These are phyloP conservation scores for Megalonaias nervosa DNA, from an alignment of 1,140 invertebrate genomes.

Conservation along the genomic window DNA sequence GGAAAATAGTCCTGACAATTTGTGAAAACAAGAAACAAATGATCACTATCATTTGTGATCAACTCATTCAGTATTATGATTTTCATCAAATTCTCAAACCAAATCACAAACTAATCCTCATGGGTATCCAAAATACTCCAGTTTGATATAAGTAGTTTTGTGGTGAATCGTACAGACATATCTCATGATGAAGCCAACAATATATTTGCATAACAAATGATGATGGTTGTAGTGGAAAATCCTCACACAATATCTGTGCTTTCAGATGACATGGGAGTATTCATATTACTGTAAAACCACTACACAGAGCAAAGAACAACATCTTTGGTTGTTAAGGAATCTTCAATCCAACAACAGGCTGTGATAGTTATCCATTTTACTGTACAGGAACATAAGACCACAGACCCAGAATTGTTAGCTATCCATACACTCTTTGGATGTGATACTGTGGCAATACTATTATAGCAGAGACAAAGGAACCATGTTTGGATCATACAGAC, in stretches of 20 bases:
- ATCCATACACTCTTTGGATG: no score
- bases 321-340: not conserved
- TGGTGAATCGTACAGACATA: not conserved
- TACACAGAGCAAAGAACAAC: not conserved
- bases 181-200: conserved; percentile 1
- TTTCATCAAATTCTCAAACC: not conserved
- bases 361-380: not conserved
- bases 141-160: not conserved
- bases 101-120: conserved; percentile 1
- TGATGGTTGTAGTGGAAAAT: no score
- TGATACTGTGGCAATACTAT: not conserved
- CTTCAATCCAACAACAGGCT: not conserved
- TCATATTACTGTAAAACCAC: not conserved
- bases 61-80: not conserved
- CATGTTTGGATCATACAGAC: not conserved
- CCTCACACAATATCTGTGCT: not conserved
- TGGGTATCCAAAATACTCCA: not conserved
- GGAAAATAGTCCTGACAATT: not conserved
- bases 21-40: not conserved
- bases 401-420: not conserved
- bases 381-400: not conserved
- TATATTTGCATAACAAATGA: not conserved
- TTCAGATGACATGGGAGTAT: not conserved
- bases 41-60: not conserved
- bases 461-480: not conserved